Base-by-base conservation (phyloP, 35 echinoderm and acorn worm genomes). In the Diadema setosum region DNA sequence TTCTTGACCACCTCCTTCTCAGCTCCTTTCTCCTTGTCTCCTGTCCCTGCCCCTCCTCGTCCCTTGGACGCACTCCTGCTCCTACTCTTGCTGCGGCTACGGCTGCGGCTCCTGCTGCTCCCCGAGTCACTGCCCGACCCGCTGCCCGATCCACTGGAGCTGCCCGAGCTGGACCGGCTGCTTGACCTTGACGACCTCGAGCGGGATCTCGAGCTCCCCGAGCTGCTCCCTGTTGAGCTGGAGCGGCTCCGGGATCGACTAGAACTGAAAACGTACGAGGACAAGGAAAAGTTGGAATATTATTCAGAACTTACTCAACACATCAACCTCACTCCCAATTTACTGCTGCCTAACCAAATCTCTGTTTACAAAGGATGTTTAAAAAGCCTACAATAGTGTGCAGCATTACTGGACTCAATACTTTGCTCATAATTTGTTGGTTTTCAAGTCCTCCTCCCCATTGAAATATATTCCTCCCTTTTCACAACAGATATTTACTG, bases 71-170 rank as follows among this genome's bases (percentile, higher is more conserved):
- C 86, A 45, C 88, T 92, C 45, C 89, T 91, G 30, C 94, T 88
- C 3, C 91, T 89, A 2, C 67, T 21, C 42, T 80, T 89, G 46
- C 91, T 94, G 18, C 87, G 86, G 83, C 90, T 86, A 1, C 86
- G 84, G 4, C 93, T 65, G 0, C 91, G 88, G 50, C 89, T 92
- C 46, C 89, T 88, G 40, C 94, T 88, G 1, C 91, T 89, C 55
- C 85, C 85, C 33, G 83, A 73, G 2, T 69, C 81, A 5, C 88
- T 91, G 8, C 92, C 86, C 5, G 91, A 93, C 1, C 87, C 82
- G 45, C 95, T 97, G 15, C 91, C 61, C 57, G 95, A 97, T 14
- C 96, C 76, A 21, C 96, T 94, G 7, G 96, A 98, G 20, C 86
- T 89, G 5, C 86, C 88, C 12, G 90, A 92, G 74, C 90, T 92